Evolutionary conservation across 2,888 invertebrate species (phyloP), one percentile per base, ranked within the genome.

Genomic region (Gymnocheta viridis): DNA sequence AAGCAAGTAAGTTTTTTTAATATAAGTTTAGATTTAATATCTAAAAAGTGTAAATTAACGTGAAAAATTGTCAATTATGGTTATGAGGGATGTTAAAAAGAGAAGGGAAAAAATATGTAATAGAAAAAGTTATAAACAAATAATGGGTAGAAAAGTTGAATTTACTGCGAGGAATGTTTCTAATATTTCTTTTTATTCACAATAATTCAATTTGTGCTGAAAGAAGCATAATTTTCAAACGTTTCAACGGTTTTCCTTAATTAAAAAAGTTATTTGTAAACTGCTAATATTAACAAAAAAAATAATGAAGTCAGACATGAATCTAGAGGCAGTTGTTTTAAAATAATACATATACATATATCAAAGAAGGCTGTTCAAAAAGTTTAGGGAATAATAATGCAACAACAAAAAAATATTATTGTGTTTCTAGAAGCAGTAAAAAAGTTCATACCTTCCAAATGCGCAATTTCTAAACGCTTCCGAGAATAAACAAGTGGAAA

Each of bases 241-340:
- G 64, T 32, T 60, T 76, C 74, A 74, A 44, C 51, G 70, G 58
- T 51, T 76, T 79, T 72, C 29, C 80, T 80, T 80, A 80, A 83
- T 83, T 83, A 80, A 80, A 76, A 80, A 80, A 70, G 44, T 77
- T 80, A 80, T 77, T 80, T 32, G 35, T 58, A 72, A 69, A 76
- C 27, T 47, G 83, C 76, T 72, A 83, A 80, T 83, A 83, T 80
- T 83, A 76, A 66, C 58, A 77, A 32, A 58, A 22, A 64, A 49
- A 64, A n/a, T n/a, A n/a, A 44, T 70, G 32, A 64, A 70, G 62
- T 67, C 74, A 67, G 35, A 58, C 67, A 78, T 60, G 58, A 69
- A 69, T 58, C 64, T 58, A 51, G 29, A 60, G 58, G 66, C 73
- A 66, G 67, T 80, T 73, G 67, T 67, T 73, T 41, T 66, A 9